A percentile compares a stretch with the other conserved stretches of the same genome.
Evolutionary conservation across 1,140 invertebrate species (phyloP).

Genomic region (Sitophilus oryzae): DNA sequence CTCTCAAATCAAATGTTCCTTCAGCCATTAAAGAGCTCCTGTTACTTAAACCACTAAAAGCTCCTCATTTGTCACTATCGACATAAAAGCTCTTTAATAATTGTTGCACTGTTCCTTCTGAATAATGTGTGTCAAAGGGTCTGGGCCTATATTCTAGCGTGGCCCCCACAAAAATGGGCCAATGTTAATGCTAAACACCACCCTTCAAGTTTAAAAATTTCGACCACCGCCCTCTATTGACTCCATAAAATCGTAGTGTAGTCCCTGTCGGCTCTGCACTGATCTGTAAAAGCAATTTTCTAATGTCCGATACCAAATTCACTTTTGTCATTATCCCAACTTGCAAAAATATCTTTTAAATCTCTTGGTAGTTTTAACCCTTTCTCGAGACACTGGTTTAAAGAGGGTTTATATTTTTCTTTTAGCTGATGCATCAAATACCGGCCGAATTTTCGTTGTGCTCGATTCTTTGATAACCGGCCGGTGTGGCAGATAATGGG

Average conservation of each 20-base stretch:
- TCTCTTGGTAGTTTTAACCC: conserved; percentile 40
- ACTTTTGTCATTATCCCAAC: conserved; percentile 39
- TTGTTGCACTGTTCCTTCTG: conserved; percentile 15
- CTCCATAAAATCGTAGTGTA: conserved; percentile 42
- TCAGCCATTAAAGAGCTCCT: conserved; percentile 13
- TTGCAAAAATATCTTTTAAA: conserved; percentile 39
- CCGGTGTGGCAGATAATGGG: no score
- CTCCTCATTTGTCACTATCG: conserved; percentile 2
- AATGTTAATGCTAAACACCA: conserved; percentile 35
- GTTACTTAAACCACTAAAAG: conserved; percentile 7
- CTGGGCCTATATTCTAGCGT: conserved; percentile 25
- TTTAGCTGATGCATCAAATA: conserved; percentile 19
- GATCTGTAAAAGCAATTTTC: conserved; percentile 45
- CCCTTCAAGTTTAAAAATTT: conserved; percentile 28
- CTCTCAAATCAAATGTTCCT: conserved; percentile 22
- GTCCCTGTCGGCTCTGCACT: conserved; percentile 32
- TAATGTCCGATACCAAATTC: conserved; percentile 42
- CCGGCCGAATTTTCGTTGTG: no score
- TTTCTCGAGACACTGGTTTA: no score
- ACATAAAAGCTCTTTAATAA: no score
- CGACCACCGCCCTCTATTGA: conserved; percentile 1
- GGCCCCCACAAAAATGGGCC: conserved; percentile 41
- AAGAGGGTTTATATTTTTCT: conserved; percentile 15
- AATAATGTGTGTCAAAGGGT: neutral
- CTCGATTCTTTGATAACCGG: no score